Evolutionary conservation across 2,888 invertebrate species (phyloP).

Genomic region (Drosophila borborema): DNA sequence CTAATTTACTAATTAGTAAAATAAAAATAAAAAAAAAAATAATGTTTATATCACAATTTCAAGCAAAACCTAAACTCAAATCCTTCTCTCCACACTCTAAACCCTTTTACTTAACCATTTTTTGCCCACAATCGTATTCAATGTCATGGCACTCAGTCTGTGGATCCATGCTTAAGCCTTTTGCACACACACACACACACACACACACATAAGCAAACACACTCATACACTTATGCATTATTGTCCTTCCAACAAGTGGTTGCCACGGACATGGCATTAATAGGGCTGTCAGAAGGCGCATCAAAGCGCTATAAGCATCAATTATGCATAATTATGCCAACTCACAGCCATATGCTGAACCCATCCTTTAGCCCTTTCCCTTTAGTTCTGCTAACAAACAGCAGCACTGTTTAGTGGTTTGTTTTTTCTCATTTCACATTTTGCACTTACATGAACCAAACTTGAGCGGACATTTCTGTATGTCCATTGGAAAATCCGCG

Average conservation of each 20-base stretch:
- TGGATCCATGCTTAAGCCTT: slow-evolving; percentile 19
- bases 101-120: slow-evolving; percentile 30
- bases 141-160: slow-evolving; percentile 54
- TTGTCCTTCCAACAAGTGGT: slow-evolving; percentile 66
- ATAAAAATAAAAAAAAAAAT: not conserved
- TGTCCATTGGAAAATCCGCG: slow-evolving; percentile 94
- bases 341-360: slow-evolving; percentile 28
- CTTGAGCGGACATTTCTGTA: slow-evolving; percentile 91
- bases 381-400: not conserved
- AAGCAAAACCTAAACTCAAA: not conserved
- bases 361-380: too few relatives aligned
- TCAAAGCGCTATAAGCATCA: slow-evolving; percentile 64
- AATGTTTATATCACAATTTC: not conserved
- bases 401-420: not conserved
- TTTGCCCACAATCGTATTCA: slow-evolving; percentile 34
- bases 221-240: slow-evolving; percentile 1
- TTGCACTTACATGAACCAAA: slow-evolving; percentile 92
- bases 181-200: not conserved
- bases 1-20: too few relatives aligned
- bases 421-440: not conserved
- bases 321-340: slow-evolving; percentile 75
- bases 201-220: not conserved
- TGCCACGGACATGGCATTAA: slow-evolving; percentile 38
- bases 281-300: slow-evolving; percentile 37
- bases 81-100: not conserved